phyloP scores from a whole-genome alignment of 2,888 invertebrate species.

The Hermaeophaga mercurialis region DNA sequence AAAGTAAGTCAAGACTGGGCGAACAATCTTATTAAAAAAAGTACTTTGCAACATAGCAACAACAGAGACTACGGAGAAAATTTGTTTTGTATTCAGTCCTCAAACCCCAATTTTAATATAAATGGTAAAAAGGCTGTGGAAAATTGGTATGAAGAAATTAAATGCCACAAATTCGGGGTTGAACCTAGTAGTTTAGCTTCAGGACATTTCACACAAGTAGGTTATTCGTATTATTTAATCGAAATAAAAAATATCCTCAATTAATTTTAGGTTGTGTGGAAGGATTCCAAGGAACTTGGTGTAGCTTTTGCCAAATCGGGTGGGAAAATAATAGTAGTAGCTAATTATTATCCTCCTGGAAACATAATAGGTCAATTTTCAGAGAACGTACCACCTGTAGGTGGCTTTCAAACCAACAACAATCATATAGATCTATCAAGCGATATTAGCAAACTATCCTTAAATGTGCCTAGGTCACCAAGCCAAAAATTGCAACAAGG shows the following conservation, averaged over 20 bases:
- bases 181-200: constrained; percentile 70
- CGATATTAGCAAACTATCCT: constrained; percentile 49
- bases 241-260: too few species aligned
- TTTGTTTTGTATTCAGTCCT: constrained; percentile 72
- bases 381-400: constrained; percentile 72
- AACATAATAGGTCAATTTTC: constrained; percentile 77
- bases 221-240: neutral
- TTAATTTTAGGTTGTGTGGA: constrained; percentile 70
- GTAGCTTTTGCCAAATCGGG: constrained; percentile 71
- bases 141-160: constrained; percentile 79
- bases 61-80: constrained; percentile 69
- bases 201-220: constrained; percentile 72
- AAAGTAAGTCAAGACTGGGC: constrained; percentile 62
- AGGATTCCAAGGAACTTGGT: constrained; percentile 73
- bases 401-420: constrained; percentile 48
- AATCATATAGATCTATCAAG: constrained; percentile 50
- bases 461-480: constrained; percentile 4
- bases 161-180: constrained; percentile 69
- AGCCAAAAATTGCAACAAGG: constrained; percentile 27
- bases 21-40: constrained; percentile 60
- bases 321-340: constrained; percentile 83
- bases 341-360: constrained; percentile 85
- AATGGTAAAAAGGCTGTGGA: constrained; percentile 72
- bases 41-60: constrained; percentile 63
- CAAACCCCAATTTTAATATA: constrained; percentile 68